Percentiles rank a stretch among this genome's conserved stretches.
phyloP scores from a whole-genome alignment of 2,797 vertebrate species.

The Petrocephalus sullivani region DNA sequence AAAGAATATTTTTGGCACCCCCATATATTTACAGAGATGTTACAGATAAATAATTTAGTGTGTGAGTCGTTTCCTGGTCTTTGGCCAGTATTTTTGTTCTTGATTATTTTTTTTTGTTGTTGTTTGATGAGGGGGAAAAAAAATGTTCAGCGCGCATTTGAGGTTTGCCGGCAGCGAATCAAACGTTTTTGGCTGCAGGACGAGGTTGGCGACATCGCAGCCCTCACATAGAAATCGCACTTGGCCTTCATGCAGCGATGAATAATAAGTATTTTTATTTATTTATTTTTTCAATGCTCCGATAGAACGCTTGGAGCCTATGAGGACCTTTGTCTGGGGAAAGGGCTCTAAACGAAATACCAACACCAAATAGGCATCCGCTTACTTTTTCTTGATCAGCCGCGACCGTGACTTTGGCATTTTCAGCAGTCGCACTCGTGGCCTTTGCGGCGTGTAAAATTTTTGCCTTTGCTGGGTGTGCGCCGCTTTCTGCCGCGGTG shows the following conservation, averaged over 20 bases:
- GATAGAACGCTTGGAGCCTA: background rate
- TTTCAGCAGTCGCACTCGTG: background rate
- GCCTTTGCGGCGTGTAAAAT: background rate
- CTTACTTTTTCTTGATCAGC: background rate
- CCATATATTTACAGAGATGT: constrained; percentile 9
- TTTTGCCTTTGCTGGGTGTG: background rate
- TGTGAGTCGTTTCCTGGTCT: background rate
- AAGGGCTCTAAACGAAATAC: background rate
- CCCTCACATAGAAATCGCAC: constrained; percentile 3
- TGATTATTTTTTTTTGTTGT: background rate
- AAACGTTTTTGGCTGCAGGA: background rate
- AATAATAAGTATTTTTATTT: constrained; percentile 3
- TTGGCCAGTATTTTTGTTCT: background rate
- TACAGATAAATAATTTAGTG: constrained; percentile 7
- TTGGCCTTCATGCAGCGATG: constrained; percentile 11
- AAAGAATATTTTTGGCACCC: constrained; percentile 18
- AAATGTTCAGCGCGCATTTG: background rate
- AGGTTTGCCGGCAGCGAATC: background rate
- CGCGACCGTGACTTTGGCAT: background rate
- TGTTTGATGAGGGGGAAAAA: constrained; percentile 6
- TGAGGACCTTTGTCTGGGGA: background rate
- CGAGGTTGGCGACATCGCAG: background rate
- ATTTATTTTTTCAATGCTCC: background rate
- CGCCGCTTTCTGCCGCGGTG: background rate
- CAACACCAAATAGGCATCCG: background rate